A percentile compares a stretch with the other conserved stretches of the same genome.
phyloP scores from a whole-genome alignment of 2,797 vertebrate species.

The Clangula hyemalis region DNA sequence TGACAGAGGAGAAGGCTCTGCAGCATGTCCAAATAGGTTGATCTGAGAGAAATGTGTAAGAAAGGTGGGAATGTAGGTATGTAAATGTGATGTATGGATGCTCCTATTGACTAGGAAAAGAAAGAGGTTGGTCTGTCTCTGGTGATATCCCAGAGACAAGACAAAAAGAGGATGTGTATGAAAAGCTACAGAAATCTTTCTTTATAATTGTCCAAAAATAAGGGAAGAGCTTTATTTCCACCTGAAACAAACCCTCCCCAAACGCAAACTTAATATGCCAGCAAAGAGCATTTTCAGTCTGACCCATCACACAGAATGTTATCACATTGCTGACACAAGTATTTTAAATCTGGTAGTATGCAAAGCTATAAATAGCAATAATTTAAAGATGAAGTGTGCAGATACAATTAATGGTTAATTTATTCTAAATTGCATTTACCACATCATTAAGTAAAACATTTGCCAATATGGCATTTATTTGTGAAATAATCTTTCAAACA shows the following conservation, averaged over 20 bases:
- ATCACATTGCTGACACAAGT: not conserved
- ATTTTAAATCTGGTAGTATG: not conserved
- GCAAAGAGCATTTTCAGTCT: not conserved
- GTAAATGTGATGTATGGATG: not conserved
- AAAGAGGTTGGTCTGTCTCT: not conserved
- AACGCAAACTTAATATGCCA: not conserved
- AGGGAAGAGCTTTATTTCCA: not conserved
- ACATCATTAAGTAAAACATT: constrained; percentile 39
- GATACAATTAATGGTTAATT: constrained; percentile 28
- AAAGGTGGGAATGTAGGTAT: not conserved
- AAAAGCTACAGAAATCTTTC: not conserved
- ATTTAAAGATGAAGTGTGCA: not conserved
- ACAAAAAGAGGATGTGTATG: not conserved
- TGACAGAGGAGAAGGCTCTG: not conserved
- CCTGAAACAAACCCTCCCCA: not conserved
- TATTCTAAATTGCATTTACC: constrained; percentile 29
- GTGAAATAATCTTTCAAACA: constrained; percentile 37
- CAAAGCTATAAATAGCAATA: not conserved
- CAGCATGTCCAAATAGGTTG: not conserved
- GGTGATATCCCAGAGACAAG: not conserved
- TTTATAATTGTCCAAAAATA: not conserved
- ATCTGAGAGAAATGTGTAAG: not conserved
- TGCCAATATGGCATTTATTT: constrained; percentile 7
- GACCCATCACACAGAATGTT: not conserved
- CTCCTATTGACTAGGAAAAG: not conserved